phyloP scores from a whole-genome alignment of 2,113 vertebrate genomes.

The Mus spicilegus region DNA sequence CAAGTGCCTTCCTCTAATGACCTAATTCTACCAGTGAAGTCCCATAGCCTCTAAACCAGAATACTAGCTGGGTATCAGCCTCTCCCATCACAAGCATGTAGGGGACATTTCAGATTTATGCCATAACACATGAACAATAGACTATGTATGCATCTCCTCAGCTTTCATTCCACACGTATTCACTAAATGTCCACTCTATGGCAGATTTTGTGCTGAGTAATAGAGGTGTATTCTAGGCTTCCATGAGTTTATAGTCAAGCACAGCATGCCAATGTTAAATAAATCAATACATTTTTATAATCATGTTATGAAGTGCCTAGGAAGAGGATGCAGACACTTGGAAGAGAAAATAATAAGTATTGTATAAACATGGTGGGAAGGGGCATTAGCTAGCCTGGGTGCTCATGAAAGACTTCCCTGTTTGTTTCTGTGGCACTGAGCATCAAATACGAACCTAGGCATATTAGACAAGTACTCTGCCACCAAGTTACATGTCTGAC shows the following conservation, averaged over 20 bases:
- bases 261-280: not conserved
- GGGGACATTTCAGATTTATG: not conserved
- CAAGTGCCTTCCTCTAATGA: not conserved
- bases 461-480: not conserved
- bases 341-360: conserved; percentile 14
- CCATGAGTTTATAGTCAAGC: conserved; percentile 16
- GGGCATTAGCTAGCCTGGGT: not conserved
- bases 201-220: not conserved
- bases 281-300: not conserved
- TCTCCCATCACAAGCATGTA: not conserved
- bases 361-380: not conserved
- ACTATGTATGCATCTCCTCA: not conserved
- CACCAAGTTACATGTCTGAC: not conserved
- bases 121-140: conserved; percentile 25
- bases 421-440: not conserved
- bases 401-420: not conserved
- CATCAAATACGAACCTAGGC: not conserved
- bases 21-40: not conserved
- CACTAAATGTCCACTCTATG: not conserved
- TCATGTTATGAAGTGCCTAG: not conserved
- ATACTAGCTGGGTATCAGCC: not conserved
- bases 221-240: not conserved
- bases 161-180: conserved; percentile 1
- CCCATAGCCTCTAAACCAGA: not conserved
- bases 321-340: not conserved